Base-by-base conservation (phyloP, 2,797 vertebrate species). In the Lepus townsendii region DNA sequence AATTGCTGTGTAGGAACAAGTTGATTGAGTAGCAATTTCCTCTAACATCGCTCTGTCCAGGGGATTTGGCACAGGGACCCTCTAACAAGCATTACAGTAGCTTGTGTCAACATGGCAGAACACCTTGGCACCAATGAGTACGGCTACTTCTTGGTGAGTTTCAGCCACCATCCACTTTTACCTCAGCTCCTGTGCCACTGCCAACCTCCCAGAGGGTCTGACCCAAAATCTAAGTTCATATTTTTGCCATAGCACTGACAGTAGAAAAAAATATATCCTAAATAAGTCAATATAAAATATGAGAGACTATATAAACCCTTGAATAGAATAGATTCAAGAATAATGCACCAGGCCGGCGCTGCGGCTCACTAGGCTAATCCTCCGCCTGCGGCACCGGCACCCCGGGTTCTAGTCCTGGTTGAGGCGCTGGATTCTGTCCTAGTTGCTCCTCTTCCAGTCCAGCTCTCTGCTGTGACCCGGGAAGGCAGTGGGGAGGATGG, bases 51-150 rank as follows among this genome's bases (percentile, higher is more conserved):
- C 62, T 93, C 93, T 98, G 98, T 97, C 98, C 98, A 97, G 97
- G 97, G 97, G 98, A 98, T 98, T 90, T 97, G 98, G 98, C 97
- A 98, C 96, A 99, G 96, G 97, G 98, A 98, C 97, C 98, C 98
- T 97, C 98, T 98, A 98, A 98, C 97, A 98, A 98, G 98, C 97
- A 98, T 99, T 98, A 98, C 87, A 97, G 99, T 96, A 95, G 98
- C 96, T 96, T 95, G 96, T 69, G n/a, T 98, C 98, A 99, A 98
- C 99, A 99, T 99, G 97, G 98, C 98, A 98, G 96, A 92, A 79
- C 85, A 94, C 95, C 97, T 96, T 75, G 98, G 95, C 98, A 98
- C 98, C 97, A 97, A 96, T 92, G 98, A 96, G 98, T 98, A 98
- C 98, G 96, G 97, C 96, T 97, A 98, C 98, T 98, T 97, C 54